These are phyloP conservation scores for Mycteria americana DNA, from an alignment of 2,797 vertebrate genomes.

Conservation along the genomic window DNA sequence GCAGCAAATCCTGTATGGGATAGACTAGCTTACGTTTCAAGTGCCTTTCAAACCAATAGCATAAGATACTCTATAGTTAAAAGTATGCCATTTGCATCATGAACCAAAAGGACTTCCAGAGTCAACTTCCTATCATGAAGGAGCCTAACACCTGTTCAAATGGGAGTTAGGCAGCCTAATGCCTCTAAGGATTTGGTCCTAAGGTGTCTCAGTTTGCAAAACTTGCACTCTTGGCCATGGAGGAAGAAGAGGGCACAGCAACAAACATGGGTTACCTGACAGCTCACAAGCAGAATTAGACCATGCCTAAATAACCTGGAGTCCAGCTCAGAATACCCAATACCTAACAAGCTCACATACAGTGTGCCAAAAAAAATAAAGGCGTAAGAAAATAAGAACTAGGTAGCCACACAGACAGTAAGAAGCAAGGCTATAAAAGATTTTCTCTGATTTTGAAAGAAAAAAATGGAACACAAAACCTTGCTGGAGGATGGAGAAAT, in stretches of 20 bases:
- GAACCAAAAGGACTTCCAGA: neutral
- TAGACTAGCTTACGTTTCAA: neutral
- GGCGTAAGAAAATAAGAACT: neutral
- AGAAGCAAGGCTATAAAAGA: neutral
- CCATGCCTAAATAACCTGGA: neutral
- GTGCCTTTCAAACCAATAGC: neutral
- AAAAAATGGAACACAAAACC: neutral
- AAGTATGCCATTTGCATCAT: neutral
- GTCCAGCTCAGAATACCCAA: neutral
- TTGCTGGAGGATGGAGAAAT: neutral
- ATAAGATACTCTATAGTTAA: neutral
- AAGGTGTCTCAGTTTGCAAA: neutral
- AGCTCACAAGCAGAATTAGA: neutral
- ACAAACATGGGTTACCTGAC: neutral
- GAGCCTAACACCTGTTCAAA: neutral
- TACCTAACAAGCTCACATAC: neutral
- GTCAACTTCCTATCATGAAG: neutral
- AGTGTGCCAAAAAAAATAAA: neutral
- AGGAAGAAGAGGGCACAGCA: neutral
- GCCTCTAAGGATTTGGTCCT: neutral
- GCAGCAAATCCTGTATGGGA: neutral
- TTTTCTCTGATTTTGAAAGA: neutral
- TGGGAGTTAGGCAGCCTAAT: neutral
- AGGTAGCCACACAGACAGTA: neutral
- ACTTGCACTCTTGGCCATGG: neutral